Percentiles rank a stretch among this genome's conserved stretches.
phyloP scores from a whole-genome alignment of 2,797 vertebrate species.

The Babyrousa celebensis region DNA sequence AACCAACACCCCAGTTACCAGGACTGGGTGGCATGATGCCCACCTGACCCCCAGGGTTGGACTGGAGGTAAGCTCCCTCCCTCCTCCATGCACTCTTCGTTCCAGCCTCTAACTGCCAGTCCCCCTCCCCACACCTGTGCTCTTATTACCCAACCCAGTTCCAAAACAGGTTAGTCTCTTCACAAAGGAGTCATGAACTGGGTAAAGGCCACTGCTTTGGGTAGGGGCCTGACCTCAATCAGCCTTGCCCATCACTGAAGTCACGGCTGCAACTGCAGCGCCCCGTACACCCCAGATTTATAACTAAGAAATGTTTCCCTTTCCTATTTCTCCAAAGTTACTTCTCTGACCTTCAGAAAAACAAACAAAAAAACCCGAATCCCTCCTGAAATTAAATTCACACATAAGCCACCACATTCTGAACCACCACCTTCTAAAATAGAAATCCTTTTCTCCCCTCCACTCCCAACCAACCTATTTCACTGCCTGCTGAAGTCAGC shows the following conservation, averaged over 20 bases:
- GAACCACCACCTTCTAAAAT: conserved; percentile 17
- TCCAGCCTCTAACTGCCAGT: background rate
- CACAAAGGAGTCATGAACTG: background rate
- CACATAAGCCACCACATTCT: background rate
- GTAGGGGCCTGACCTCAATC: background rate
- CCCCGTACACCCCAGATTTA: background rate
- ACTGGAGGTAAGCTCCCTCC: no score
- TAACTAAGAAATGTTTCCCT: background rate
- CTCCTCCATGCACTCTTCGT: background rate
- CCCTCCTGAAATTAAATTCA: background rate
- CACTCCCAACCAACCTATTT: background rate
- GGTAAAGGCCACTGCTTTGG: accelerated
- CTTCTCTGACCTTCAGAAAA: background rate
- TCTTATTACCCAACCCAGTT: background rate
- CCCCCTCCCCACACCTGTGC: background rate
- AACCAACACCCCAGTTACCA: background rate
- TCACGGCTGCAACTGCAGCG: background rate
- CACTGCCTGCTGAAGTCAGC: background rate
- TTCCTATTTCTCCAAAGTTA: background rate
- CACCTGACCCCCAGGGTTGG: accelerated
- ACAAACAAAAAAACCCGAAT: background rate
- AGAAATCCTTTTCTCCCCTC: background rate
- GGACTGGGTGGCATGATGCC: accelerated
- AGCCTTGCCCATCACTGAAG: background rate
- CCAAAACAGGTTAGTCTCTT: background rate